Evolutionary conservation across 2,113 vertebrate species (phyloP).

Genomic region (Gasterosteus nipponicus): DNA sequence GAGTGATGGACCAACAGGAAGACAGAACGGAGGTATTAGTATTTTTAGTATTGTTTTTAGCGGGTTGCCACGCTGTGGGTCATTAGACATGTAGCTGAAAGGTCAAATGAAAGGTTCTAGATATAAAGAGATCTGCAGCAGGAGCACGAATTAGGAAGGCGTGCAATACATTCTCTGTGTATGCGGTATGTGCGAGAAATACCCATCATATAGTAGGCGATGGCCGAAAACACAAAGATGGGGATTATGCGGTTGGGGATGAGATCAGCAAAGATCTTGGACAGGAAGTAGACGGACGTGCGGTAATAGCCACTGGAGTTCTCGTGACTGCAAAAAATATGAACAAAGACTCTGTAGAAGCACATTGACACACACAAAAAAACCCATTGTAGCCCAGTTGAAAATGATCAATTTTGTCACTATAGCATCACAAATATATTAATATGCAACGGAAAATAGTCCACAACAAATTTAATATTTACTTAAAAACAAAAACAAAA

Average conservation of each 20-base stretch:
- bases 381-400: neutral
- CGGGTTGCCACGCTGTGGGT: neutral
- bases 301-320: constrained; percentile 80
- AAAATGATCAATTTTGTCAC: neutral
- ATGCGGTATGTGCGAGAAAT: constrained; percentile 6
- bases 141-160: neutral
- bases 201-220: constrained; percentile 86
- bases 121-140: neutral
- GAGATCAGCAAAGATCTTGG: constrained; percentile 82
- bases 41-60: neutral
- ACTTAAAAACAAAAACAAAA: neutral
- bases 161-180: neutral
- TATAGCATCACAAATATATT: neutral
- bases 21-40: neutral
- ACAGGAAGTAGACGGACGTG: constrained; percentile 79
- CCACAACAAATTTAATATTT: neutral
- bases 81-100: neutral
- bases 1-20: neutral
- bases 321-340: constrained; percentile 69
- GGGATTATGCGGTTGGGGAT: constrained; percentile 84
- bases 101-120: constrained; percentile 9
- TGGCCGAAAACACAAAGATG: constrained; percentile 78
- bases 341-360: constrained; percentile 7
- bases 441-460: neutral
- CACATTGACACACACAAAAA: neutral